Percentiles rank a stretch among this genome's conserved stretches.
Evolutionary conservation across 2,888 invertebrate genomes (phyloP).

Genomic region (Tetropium fuscum): DNA sequence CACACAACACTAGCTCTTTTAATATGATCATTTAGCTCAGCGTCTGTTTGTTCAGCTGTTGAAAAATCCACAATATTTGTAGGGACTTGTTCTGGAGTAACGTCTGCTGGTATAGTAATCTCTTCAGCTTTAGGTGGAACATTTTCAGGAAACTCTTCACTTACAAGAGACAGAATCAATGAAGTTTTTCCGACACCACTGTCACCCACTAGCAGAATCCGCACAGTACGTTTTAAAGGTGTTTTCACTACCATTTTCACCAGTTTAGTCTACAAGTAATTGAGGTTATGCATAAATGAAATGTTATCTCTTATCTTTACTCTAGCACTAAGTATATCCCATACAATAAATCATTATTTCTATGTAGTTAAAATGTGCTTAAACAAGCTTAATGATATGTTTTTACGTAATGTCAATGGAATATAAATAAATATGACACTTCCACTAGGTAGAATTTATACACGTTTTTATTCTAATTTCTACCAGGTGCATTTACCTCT

Average conservation of each 20-base stretch:
- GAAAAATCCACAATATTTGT: slow-evolving; percentile 96
- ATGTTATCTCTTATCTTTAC: too few relatives aligned
- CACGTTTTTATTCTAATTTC: too few relatives aligned
- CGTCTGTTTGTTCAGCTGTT: slow-evolving; percentile 89
- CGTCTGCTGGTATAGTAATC: slow-evolving; percentile 99
- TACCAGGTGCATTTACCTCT: slow-evolving; percentile 23
- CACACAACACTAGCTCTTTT: slow-evolving; percentile 96
- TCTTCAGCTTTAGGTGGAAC: slow-evolving; percentile 95
- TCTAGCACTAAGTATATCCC: too few relatives aligned
- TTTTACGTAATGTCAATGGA: slow-evolving; percentile 14
- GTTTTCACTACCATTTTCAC: slow-evolving; percentile 63
- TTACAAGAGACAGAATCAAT: slow-evolving; percentile 93
- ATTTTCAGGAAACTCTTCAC: slow-evolving; percentile 98
- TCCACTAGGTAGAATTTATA: too few relatives aligned
- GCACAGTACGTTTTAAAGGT: slow-evolving; percentile 78
- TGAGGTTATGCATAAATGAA: slow-evolving; percentile 34
- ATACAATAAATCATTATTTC: too few relatives aligned
- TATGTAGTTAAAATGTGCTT: too few relatives aligned
- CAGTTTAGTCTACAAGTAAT: slow-evolving; percentile 27
- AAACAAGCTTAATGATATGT: too few relatives aligned
- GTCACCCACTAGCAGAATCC: slow-evolving; percentile 95
- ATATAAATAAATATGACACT: slow-evolving; percentile 22
- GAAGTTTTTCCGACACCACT: slow-evolving; percentile 98
- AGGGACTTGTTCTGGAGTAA: slow-evolving; percentile 98
- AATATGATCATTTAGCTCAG: slow-evolving; percentile 88